phyloP scores from a whole-genome alignment of 2,888 invertebrate genomes.

The Atrina japonica region DNA sequence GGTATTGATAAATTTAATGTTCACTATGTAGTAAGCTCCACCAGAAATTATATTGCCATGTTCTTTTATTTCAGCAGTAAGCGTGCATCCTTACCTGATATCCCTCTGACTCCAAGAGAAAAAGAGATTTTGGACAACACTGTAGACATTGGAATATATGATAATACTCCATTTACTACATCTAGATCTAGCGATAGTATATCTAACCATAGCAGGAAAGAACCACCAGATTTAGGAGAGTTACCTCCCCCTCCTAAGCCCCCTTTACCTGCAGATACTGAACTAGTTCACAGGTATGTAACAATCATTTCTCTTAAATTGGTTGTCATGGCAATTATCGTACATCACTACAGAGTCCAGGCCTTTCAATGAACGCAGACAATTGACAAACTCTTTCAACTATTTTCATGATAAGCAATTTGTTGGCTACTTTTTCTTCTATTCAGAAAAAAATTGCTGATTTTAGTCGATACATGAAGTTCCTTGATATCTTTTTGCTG shows the following conservation, averaged over 20 bases:
- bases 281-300: constrained; percentile 35
- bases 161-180: constrained; percentile 57
- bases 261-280: constrained; percentile 86
- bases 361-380: not conserved
- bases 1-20: not conserved
- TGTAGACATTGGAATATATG: constrained; percentile 68
- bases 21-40: no score
- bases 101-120: constrained; percentile 80
- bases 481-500: no score
- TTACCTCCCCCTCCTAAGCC: constrained; percentile 91
- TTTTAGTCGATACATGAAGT: no score
- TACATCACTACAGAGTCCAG: not conserved
- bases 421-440: no score
- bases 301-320: not conserved
- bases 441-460: no score
- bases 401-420: no score
- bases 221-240: constrained; percentile 33
- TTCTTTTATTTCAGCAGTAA: constrained; percentile 50
- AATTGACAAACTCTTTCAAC: no score
- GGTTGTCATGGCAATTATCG: not conserved
- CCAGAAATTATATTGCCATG: not conserved
- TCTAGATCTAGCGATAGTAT: constrained; percentile 76
- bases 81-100: constrained; percentile 77
- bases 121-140: constrained; percentile 79
- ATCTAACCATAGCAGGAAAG: constrained; percentile 45